Conservation (phyloP, 2,888 invertebrate species). For the Mechanitis mazaeus region DNA sequence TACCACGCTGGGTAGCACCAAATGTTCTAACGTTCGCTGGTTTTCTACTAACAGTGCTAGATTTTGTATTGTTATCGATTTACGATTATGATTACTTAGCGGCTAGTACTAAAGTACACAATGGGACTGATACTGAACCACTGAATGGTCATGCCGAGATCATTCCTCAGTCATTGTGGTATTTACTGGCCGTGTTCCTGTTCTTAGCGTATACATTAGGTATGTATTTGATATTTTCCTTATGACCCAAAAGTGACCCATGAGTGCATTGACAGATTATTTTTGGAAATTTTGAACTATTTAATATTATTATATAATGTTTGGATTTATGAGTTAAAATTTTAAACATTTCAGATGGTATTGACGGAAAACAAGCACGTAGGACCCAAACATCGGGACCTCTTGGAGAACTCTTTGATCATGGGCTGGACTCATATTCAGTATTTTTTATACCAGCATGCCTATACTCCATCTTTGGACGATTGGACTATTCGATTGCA, state of each 20-base stretch:
- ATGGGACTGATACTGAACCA: slow-evolving; percentile 48
- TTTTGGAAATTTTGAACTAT: not conserved
- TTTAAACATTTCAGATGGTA: slow-evolving; percentile 84
- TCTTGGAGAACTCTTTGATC: slow-evolving; percentile 98
- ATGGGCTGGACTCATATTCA: slow-evolving; percentile 98
- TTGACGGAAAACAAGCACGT: slow-evolving; percentile 98
- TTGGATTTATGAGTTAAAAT: not conserved
- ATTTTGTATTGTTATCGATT: slow-evolving; percentile 88
- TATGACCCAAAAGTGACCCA: slow-evolving; percentile 7
- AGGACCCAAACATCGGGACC: slow-evolving; percentile 96
- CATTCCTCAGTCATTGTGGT: slow-evolving; percentile 92
- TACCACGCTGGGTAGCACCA: slow-evolving; percentile 97
- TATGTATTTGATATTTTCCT: slow-evolving; percentile 58
- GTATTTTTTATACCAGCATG: slow-evolving; percentile 95
- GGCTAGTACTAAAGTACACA: slow-evolving; percentile 72
- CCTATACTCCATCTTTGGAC: slow-evolving; percentile 94
- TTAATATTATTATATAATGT: not conserved
- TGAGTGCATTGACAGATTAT: not conserved
- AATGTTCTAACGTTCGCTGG: slow-evolving; percentile 97
- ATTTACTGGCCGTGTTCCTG: slow-evolving; percentile 88
- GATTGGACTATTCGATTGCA: slow-evolving; percentile 81
- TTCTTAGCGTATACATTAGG: slow-evolving; percentile 97
- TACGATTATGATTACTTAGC: slow-evolving; percentile 93
- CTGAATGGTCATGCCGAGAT: slow-evolving; percentile 53
- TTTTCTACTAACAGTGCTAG: slow-evolving; percentile 92